Evolutionary conservation across 2,888 invertebrate genomes (phyloP).

Genomic region (Eubasilissa splendida): DNA sequence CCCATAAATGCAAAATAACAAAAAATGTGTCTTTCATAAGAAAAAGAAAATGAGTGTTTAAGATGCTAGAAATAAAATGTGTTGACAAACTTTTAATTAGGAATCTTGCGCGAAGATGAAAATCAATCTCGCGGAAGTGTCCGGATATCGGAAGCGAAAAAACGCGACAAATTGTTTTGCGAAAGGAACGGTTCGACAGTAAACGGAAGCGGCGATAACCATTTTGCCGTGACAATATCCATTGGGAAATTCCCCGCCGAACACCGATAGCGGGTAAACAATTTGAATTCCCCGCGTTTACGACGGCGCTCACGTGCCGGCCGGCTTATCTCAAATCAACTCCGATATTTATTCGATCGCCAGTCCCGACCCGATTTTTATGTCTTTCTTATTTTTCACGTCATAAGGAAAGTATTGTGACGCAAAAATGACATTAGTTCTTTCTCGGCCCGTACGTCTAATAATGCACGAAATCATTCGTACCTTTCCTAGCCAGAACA

Average conservation of each 20-base stretch:
- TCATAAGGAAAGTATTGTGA: no score
- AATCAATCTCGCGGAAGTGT: no score
- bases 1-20: no score
- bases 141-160: neutral
- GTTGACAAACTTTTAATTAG: no score
- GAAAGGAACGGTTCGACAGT: neutral
- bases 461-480: no score
- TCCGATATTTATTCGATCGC: constrained; percentile 58
- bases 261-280: constrained; percentile 53
- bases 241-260: constrained; percentile 43
- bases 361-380: constrained; percentile 42
- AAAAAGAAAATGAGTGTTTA: no score
- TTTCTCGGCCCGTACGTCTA: no score
- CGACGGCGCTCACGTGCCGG: constrained; percentile 56
- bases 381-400: neutral
- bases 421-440: no score
- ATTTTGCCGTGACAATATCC: constrained; percentile 44
- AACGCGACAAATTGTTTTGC: constrained; percentile 30
- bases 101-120: no score
- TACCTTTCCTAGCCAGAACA: no score
- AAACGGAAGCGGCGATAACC: constrained; percentile 30
- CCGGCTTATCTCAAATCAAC: constrained; percentile 56
- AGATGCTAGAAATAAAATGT: no score
- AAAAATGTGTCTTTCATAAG: no score
- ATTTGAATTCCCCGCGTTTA: constrained; percentile 54